These are phyloP conservation scores for Eurystomus gularis DNA, from an alignment of 2,113 vertebrate species.

Conservation along the genomic window DNA sequence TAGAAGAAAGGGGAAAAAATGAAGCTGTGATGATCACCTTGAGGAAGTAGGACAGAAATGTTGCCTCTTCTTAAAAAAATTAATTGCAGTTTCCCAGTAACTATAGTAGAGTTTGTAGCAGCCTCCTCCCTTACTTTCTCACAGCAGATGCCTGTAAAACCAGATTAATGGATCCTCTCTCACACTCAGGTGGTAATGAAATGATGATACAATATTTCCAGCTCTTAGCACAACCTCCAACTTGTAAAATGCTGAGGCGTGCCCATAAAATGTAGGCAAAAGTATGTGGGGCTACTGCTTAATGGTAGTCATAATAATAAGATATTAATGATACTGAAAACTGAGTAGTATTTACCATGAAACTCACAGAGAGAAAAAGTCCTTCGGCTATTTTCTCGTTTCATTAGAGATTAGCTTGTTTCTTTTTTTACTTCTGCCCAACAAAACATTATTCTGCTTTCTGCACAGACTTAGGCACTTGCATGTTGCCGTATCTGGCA, in stretches of 20 bases:
- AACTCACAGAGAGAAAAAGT: background rate
- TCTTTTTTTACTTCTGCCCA: background rate
- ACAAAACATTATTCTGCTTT: background rate
- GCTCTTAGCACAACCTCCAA: background rate
- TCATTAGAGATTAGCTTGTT: background rate
- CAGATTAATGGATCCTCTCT: background rate
- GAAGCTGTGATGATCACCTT: background rate
- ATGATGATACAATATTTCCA: conserved; percentile 47
- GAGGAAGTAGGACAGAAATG: background rate
- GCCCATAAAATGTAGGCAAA: background rate
- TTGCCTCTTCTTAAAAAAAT: background rate
- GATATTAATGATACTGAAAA: background rate
- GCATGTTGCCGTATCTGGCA: background rate
- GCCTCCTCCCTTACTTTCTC: conserved; percentile 12
- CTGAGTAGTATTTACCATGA: background rate
- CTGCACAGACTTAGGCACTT: background rate
- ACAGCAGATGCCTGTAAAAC: background rate
- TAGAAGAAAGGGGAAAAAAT: background rate
- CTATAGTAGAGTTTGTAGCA: background rate
- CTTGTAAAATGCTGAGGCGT: conserved; percentile 21
- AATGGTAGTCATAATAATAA: background rate
- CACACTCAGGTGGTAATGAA: conserved; percentile 39
- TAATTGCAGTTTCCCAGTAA: background rate
- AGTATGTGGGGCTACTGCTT: background rate
- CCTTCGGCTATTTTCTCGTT: background rate